A percentile compares a stretch with the other conserved stretches of the same genome.
Conservation (phyloP, 2,888 invertebrate species). For the Glyphotaelius pellucidus region DNA sequence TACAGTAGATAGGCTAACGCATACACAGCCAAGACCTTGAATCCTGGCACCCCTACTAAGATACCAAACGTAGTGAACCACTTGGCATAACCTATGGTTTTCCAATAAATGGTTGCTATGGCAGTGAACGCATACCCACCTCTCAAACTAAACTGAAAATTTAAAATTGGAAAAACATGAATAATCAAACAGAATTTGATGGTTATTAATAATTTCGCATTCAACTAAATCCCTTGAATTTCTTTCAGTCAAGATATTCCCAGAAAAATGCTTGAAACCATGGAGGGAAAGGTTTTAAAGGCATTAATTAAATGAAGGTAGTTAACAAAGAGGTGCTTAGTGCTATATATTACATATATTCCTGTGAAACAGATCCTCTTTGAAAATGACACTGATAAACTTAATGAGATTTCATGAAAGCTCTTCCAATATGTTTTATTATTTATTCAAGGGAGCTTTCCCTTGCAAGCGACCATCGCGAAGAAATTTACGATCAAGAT, state of each 20-base stretch:
- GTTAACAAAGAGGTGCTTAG: background rate
- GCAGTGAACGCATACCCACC: no score
- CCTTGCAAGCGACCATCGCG: background rate
- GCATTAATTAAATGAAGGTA: background rate
- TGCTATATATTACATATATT: background rate
- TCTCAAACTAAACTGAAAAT: no score
- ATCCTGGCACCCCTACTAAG: no score
- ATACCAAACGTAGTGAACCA: no score
- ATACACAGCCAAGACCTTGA: no score
- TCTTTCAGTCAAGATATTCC: background rate
- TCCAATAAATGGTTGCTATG: no score
- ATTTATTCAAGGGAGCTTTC: background rate
- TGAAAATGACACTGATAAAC: background rate
- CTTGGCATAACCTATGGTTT: no score
- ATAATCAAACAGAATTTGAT: no score
- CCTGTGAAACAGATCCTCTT: background rate
- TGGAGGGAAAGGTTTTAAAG: background rate
- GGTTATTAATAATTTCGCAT: background rate
- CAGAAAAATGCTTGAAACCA: background rate
- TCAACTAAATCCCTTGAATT: background rate
- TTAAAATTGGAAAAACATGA: no score
- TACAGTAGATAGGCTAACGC: no score
- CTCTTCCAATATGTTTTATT: slow-evolving; percentile 16
- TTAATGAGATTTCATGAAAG: slow-evolving; percentile 24
- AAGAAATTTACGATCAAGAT: slow-evolving; percentile 35